Conservation (phyloP, 2,888 invertebrate genomes). For the Perithous albicinctus region DNA sequence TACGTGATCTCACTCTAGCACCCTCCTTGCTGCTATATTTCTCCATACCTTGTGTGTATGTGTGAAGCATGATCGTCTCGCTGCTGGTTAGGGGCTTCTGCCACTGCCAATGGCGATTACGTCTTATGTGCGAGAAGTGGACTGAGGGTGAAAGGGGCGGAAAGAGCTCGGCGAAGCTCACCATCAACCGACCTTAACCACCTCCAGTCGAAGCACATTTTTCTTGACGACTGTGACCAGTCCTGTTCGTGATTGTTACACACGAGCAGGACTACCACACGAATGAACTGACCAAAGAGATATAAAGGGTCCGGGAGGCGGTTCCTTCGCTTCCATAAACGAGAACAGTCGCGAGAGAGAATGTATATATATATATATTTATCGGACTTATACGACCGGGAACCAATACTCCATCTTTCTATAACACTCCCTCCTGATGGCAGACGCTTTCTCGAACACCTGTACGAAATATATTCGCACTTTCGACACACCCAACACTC, state of each 20-base stretch:
- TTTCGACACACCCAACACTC: conserved; percentile 15
- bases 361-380: no score
- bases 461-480: conserved; percentile 44
- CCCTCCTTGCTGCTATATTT: conserved; percentile 18
- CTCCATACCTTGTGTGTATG: conserved; percentile 14
- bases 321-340: background rate
- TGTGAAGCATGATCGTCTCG: conserved; percentile 56
- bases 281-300: conserved; percentile 72
- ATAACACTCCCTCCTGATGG: conserved; percentile 29
- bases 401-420: conserved; percentile 1
- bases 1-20: conserved; percentile 47
- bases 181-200: conserved; percentile 41
- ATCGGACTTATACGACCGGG: conserved; percentile 18
- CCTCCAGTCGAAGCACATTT: conserved; percentile 52
- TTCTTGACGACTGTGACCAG: conserved; percentile 37
- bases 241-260: conserved; percentile 38
- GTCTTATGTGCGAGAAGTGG: conserved; percentile 65
- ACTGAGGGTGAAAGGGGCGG: conserved; percentile 56
- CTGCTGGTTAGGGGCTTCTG: conserved; percentile 67
- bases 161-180: conserved; percentile 53
- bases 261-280: conserved; percentile 41
- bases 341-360: conserved; percentile 9
- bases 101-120: conserved; percentile 68
- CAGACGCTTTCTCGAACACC: conserved; percentile 24
- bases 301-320: conserved; percentile 39